Evolutionary conservation across 2,797 vertebrate genomes (phyloP), one percentile per base, ranked within the genome.

Genomic region (Poeciliopsis presidionis): DNA sequence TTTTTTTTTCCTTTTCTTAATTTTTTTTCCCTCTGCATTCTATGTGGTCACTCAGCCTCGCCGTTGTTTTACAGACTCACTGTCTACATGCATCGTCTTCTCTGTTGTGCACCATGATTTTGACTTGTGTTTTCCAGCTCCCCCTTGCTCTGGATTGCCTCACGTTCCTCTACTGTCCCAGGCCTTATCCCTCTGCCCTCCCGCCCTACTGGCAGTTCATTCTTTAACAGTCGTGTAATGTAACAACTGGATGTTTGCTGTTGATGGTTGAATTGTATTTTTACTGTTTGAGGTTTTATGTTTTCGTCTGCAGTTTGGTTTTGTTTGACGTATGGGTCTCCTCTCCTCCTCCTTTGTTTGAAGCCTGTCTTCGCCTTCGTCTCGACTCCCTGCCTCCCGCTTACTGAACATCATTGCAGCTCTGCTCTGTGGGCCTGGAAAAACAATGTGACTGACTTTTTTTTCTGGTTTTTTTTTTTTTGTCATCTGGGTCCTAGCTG

Each of bases 211-310:
- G 33, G 84, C 88, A 83, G 75, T 85, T 93, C 78, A 78, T 83
- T 93, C 87, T 90, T 79, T 88, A 86, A 93, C 90, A 77, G 87
- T 95, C 76, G 76, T 86, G 83, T 94, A 86, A 85, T 88, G 81
- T 88, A 87, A 89, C 84, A 95, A 94, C 93, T 95, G 93, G 93
- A 95, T 90, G 92, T 91, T 91, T 91, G 74, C 90, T 92, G 86
- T 94, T 88, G 78, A 92, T 82, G 89, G 87, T 91, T 93, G 87
- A 91, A 89, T 89, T 91, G 86, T 90, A 90, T 94, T 92, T 94
- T 92, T 94, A 93, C 74, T 77, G 84, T 94, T 92, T 90, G 75
- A 76, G 71, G 72, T 85, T 83, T 88, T 55, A 76, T 74, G 81
- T 81, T 87, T 75, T 90, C 81, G 82, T 87, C 85, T 85, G 89